Evolutionary conservation across 1,140 invertebrate genomes (phyloP), one percentile per base, ranked within the genome.

Genomic region (Drosophila pectinifera): DNA sequence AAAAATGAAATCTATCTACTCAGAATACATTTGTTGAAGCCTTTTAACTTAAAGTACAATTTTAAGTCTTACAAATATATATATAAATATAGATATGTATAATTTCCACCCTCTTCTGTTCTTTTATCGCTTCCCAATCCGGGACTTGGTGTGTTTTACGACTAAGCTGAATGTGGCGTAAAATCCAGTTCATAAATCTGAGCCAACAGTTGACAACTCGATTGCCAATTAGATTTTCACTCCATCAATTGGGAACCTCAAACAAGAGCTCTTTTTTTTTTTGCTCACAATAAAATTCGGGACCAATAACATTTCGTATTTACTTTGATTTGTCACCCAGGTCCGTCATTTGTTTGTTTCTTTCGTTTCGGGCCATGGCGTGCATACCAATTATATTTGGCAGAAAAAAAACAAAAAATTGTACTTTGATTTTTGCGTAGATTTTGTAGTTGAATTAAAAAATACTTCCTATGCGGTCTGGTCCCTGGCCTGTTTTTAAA

Each of bases 221-320:
- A 74, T 72, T 76, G 65, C 61, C 80, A 84, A 85, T 84, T 85
- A 75, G 81, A 85, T 77, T 73, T 65, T 63, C 77, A 72, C 22
- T 63, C 38, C 48, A 55, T 55, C 61, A 67, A 70, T 48, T 53
- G 41, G 14, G 38, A 46, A 46, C 3, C 26, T 22, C 46, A 34
- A 34, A 53, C 67, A 54, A 61, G 26, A 39, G 22, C 16, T 53
- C 49, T 36, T 28, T 6, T 48, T 28, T 2, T 51, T 20, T 49
- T 22, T 20, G 11, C 14, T 14, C 16, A 22, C 34, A 62, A 62
- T 51, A 26, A 54, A 74, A 74, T 64, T 74, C 28, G 57, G 31
- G 43, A 63, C 70, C 72, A 74, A 74, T 63, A 74, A 74, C 70
- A 74, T 51, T 56, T 64, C 36, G 22, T 51, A 74, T 74, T 74